Base-by-base conservation (phyloP, 1,140 invertebrate species). In the Eubasilissa regina region DNA sequence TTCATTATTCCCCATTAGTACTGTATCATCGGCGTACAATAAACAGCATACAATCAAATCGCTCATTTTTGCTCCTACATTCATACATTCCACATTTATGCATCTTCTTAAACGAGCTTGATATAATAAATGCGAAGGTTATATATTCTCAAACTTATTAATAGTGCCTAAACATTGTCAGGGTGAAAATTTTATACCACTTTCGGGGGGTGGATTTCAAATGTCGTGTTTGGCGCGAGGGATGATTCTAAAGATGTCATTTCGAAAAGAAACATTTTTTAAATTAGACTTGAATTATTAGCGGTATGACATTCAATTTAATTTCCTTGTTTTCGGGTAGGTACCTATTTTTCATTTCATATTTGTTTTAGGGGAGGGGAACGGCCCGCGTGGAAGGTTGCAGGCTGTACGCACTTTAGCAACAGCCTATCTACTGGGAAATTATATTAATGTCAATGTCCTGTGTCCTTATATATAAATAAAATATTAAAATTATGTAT, bases 291-390 rank as follows among this genome's bases (percentile, higher is more conserved):
- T 43, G 53, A 21, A 56, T 74, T 74, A 74, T 74, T 74, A 56
- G 51, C 70, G 48, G 53, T 55, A n/a, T 74, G 70, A 35, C 70
- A 74, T 74, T 74, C 70, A 74, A 55, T 74, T 74, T 74, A 35
- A 56, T 43, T 74, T 74, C 45, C 66, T 70, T 70, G 66, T 70
- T 70, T 70, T 62, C 60, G 60, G 19, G 60, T 58, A 58, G 55
- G 55, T 58, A 58, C 55, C 17, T 58, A 58, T 66, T 66, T 44
- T 66, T 8, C 21, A 44, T 44, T 45, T 66, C 43, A 66, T 25
- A 44, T 66, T 9, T 58, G 17, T 58, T 58, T 58, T 12, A 0
- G 17, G 15, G 21, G 17, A 58, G 55, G 55, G 55, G 55, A 19
- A 21, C 55, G 55, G 11, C 17, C 15, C 21, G 55, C 21, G 55